A percentile compares a stretch with the other conserved stretches of the same genome.
Conservation (phyloP, 2,113 vertebrate species). For the Mustelus asterias region DNA sequence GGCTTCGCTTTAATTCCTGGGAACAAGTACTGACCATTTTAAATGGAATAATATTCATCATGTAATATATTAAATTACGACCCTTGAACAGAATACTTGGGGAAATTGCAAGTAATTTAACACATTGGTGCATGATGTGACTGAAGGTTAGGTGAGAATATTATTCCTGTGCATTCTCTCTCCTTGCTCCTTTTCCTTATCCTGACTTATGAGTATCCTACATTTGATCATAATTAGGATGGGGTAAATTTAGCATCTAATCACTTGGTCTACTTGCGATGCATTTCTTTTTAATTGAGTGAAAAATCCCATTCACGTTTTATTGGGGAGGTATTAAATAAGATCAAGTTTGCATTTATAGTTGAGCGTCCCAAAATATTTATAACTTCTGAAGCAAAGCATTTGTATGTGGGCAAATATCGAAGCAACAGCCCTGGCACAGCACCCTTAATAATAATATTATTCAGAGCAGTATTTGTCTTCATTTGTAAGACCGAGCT, state of each 20-base stretch:
- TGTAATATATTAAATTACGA: not conserved
- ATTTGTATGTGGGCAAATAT: not conserved
- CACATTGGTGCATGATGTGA: not conserved
- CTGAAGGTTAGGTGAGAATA: not conserved
- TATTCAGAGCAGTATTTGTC: not conserved
- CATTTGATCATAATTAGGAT: not conserved
- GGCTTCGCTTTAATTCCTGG: not conserved
- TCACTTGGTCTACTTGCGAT: not conserved
- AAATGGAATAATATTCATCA: not conserved
- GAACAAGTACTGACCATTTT: not conserved
- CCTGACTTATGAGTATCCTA: not conserved
- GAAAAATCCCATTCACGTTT: not conserved
- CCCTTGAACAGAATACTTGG: not conserved
- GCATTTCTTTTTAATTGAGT: not conserved
- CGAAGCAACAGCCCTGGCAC: not conserved
- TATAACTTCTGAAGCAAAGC: not conserved
- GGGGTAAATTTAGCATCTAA: not conserved
- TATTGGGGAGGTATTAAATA: not conserved
- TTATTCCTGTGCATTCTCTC: not conserved
- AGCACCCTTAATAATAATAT: not conserved
- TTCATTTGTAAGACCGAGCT: not conserved
- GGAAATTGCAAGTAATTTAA: not conserved
- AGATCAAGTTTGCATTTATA: not conserved
- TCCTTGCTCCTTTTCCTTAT: not conserved
- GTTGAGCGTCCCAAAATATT: too few species aligned